Base-by-base conservation (phyloP, 2,888 invertebrate species). In the Lumbricus terrestris region DNA sequence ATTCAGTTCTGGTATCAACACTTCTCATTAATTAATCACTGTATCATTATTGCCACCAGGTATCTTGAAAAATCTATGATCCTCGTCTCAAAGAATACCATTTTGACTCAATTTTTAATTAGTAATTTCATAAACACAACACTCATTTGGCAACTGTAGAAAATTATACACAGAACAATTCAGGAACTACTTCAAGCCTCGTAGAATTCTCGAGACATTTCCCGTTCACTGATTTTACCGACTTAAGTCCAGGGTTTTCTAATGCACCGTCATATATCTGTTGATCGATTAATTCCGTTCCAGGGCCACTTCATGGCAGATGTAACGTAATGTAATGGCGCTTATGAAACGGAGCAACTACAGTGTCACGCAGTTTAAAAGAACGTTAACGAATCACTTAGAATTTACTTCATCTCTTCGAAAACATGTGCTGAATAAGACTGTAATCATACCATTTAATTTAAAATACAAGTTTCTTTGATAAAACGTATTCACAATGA, bases 401-500 rank as follows among this genome's bases (percentile, higher is more conserved):
- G 29, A n/a, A n/a, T 69, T n/a, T 69, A n/a, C 29, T 69, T n/a
- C 29, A 69, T n/a, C 69, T n/a, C 29, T 69, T 11, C n/a, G 29
- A 69, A 69, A 23, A 54, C 54, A 54, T 83, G 18, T 83, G 33
- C 33, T 33, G 37, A 35, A 85, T 85, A 34, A 85, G 16, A 35
- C 1, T 35, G 34, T 85, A 35, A 35, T 23, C 37, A 85, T 34
- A 85, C 18, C 16, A 35, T 85, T 34, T 85, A 85, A 85, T 35
- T 35, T 85, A 85, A 69, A n/a, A 69, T 85, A 85, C 23, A 85
- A 85, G 37, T 35, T 35, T 37, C 34, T 35, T 85, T 85, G 37
- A 85, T 85, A 37, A n/a, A 35, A 34, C 29, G 37, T 85, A 85
- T 85, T 85, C 85, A 85, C 85, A 85, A 85, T 35, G 37, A 85